Evolutionary conservation across 2,888 invertebrate species (phyloP).

Genomic region (Neocrepidodera transversa): DNA sequence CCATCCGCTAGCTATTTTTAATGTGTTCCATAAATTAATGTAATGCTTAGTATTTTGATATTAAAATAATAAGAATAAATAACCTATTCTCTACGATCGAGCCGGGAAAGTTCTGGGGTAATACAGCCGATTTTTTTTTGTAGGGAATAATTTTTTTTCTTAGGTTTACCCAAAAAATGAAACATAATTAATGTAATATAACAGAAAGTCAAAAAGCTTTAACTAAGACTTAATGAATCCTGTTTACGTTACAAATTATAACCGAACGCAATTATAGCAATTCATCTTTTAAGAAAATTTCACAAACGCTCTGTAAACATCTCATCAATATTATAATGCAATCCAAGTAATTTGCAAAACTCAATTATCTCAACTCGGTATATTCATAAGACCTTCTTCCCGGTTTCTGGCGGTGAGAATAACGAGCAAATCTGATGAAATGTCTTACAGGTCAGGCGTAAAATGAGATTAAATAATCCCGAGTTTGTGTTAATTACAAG

Average conservation of each 20-base stretch:
- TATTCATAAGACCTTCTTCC: slow-evolving; percentile 31
- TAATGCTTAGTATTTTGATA: too few relatives aligned
- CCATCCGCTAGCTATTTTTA: too few relatives aligned
- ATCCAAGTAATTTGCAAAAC: slow-evolving; percentile 31
- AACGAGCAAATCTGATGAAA: slow-evolving; percentile 47
- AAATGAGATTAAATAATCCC: slow-evolving; percentile 57
- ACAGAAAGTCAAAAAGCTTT: slow-evolving; percentile 15
- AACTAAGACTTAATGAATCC: slow-evolving; percentile 10
- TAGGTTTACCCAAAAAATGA: not conserved
- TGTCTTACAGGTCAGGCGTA: slow-evolving; percentile 56
- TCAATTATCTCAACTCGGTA: slow-evolving; percentile 30
- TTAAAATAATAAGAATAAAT: too few relatives aligned
- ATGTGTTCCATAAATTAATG: too few relatives aligned
- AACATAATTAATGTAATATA: slow-evolving; percentile 15
- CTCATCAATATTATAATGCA: slow-evolving; percentile 32
- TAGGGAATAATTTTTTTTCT: too few relatives aligned
- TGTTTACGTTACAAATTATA: slow-evolving; percentile 21
- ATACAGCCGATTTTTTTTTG: too few relatives aligned
- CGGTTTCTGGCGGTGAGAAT: slow-evolving; percentile 33
- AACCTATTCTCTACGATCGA: too few relatives aligned
- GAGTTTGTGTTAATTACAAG: slow-evolving; percentile 55
- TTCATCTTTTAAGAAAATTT: slow-evolving; percentile 14
- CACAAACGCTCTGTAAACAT: slow-evolving; percentile 24
- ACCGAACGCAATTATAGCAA: slow-evolving; percentile 18
- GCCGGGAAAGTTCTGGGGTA: too few relatives aligned